A percentile compares a stretch with the other conserved stretches of the same genome.
Evolutionary conservation across 2,888 invertebrate genomes (phyloP).

Genomic region (Disparrhopalites patrizii): DNA sequence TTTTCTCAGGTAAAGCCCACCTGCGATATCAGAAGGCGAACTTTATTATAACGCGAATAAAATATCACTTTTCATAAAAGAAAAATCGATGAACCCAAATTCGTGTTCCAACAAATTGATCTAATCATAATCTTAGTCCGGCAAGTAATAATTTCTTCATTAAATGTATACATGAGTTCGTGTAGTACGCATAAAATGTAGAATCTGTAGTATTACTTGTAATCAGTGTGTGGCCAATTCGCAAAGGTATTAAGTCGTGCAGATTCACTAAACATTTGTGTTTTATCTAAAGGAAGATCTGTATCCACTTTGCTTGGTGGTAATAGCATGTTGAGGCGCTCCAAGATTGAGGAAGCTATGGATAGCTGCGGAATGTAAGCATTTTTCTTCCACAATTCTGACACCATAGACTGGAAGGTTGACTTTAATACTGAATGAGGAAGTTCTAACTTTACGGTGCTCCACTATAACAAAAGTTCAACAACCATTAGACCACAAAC

Average conservation of each 20-base stretch:
- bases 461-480: slow-evolving; percentile 67
- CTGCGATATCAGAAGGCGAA: too few species aligned
- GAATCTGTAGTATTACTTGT: slow-evolving; percentile 62
- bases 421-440: slow-evolving; percentile 73
- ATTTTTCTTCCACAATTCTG: slow-evolving; percentile 75
- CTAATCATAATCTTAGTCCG: too few species aligned
- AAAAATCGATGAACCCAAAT: too few species aligned
- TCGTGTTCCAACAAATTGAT: too few species aligned
- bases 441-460: slow-evolving; percentile 77
- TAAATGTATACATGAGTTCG: too few species aligned
- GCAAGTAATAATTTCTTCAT: too few species aligned
- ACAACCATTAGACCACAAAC: slow-evolving; percentile 6
- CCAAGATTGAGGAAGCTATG: slow-evolving; percentile 83
- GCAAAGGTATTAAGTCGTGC: slow-evolving; percentile 85
- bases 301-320: slow-evolving; percentile 56
- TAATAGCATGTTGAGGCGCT: slow-evolving; percentile 74
- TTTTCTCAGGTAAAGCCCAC: slow-evolving; percentile 92
- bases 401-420: slow-evolving; percentile 73
- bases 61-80: too few species aligned
- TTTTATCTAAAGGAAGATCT: slow-evolving; percentile 54
- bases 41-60: too few species aligned
- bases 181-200: too few species aligned
- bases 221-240: slow-evolving; percentile 95
- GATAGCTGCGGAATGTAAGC: slow-evolving; percentile 79
- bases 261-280: slow-evolving; percentile 83